These are phyloP conservation scores for Ornithorhynchus anatinus DNA, from an alignment of 2,113 vertebrate genomes.

Conservation along the genomic window DNA sequence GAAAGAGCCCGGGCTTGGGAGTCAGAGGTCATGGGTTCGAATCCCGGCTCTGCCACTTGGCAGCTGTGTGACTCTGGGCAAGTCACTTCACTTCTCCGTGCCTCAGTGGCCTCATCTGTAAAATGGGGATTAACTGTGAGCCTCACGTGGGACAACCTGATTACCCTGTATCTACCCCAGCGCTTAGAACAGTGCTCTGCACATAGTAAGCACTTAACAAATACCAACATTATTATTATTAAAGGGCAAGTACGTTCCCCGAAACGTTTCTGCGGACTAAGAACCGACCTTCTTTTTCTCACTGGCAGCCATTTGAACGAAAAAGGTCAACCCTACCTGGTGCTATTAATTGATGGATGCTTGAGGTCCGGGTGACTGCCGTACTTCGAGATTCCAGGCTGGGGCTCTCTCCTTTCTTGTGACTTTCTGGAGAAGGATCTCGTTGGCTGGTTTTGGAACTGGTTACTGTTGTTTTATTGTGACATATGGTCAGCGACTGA, in stretches of 20 bases:
- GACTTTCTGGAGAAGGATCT: conserved; percentile 76
- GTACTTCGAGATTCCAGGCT: conserved; percentile 69
- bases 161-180: too few relatives aligned
- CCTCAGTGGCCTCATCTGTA: too few relatives aligned
- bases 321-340: conserved; percentile 71
- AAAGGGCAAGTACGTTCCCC: neutral
- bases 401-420: conserved; percentile 76
- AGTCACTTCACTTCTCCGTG: too few relatives aligned
- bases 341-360: conserved; percentile 80
- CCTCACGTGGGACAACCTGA: too few relatives aligned
- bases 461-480: conserved; percentile 76
- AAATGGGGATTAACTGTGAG: too few relatives aligned
- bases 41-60: too few relatives aligned
- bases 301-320: neutral
- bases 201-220: too few relatives aligned
- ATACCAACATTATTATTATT: neutral
- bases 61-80: too few relatives aligned
- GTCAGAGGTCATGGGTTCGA: too few relatives aligned
- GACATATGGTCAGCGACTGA: conserved; percentile 74
- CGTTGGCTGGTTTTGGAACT: conserved; percentile 79
- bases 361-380: conserved; percentile 74
- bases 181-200: too few relatives aligned
- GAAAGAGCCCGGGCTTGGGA: too few relatives aligned
- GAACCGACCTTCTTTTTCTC: neutral
- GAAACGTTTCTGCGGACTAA: neutral